phyloP scores from a whole-genome alignment of 2,888 invertebrate species.

The Heliconius erato region DNA sequence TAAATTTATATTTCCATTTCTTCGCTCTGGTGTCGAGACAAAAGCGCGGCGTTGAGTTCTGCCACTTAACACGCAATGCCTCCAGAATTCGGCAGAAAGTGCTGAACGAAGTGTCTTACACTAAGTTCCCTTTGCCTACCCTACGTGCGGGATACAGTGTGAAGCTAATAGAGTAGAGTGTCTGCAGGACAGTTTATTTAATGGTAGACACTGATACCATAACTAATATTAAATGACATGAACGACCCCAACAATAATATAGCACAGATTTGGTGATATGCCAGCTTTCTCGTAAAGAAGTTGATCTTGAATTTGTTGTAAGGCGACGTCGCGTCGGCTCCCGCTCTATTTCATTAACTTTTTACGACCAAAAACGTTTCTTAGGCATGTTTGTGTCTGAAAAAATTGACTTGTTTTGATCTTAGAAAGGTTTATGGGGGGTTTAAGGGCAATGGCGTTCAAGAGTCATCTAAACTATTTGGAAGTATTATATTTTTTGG shows the following conservation, averaged over 20 bases:
- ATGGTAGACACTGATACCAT: too few relatives aligned
- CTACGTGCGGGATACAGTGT: too few relatives aligned
- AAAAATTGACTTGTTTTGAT: conserved; percentile 52
- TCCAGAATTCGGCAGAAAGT: too few relatives aligned
- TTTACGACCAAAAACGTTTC: conserved; percentile 68
- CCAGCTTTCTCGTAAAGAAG: conserved; percentile 53
- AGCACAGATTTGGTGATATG: conserved; percentile 52
- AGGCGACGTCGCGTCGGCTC: conserved; percentile 53
- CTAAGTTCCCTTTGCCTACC: too few relatives aligned
- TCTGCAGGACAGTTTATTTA: background rate
- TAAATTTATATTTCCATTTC: too few relatives aligned
- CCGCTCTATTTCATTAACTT: conserved; percentile 68
- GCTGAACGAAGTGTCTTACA: too few relatives aligned
- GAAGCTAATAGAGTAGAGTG: too few relatives aligned
- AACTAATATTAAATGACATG: background rate
- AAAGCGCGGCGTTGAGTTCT: too few relatives aligned
- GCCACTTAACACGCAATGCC: too few relatives aligned
- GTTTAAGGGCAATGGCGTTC: conserved; percentile 53
- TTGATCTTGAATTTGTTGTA: conserved; percentile 57
- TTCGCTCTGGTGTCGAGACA: too few relatives aligned
- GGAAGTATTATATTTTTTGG: background rate
- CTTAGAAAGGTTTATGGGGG: conserved; percentile 47
- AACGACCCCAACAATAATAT: conserved; percentile 36
- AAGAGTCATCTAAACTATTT: background rate
- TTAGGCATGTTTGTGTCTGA: conserved; percentile 41